Evolutionary conservation across 2,797 vertebrate genomes (phyloP).

Genomic region (Tarsius wallacei): DNA sequence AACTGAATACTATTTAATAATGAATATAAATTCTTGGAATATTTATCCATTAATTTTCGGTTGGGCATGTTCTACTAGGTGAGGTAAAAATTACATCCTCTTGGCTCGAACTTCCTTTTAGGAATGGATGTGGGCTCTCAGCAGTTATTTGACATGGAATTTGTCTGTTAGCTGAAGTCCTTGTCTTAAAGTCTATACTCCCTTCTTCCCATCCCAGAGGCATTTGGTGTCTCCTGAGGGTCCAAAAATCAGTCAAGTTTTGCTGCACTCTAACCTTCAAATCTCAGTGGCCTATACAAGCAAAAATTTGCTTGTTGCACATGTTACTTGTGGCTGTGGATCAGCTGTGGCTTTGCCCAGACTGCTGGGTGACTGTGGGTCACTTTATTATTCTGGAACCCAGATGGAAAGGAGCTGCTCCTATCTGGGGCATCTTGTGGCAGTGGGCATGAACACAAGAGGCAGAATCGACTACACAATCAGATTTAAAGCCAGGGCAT

Average conservation of each 20-base stretch:
- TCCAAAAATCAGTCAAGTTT: background rate
- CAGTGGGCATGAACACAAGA: background rate
- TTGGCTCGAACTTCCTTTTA: background rate
- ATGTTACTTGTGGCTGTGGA: background rate
- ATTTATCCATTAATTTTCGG: constrained; percentile 18
- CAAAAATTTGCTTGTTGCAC: background rate
- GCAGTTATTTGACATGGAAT: background rate
- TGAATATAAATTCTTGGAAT: background rate
- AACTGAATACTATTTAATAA: background rate
- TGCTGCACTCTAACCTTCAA: background rate
- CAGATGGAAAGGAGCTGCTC: background rate
- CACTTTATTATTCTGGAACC: background rate
- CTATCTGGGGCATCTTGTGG: background rate
- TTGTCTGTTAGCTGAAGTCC: background rate
- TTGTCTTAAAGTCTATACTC: background rate
- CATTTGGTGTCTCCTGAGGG: background rate
- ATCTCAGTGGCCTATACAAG: background rate
- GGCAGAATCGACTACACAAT: background rate
- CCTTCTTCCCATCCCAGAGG: background rate
- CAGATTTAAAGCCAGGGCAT: background rate
- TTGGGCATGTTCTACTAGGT: background rate
- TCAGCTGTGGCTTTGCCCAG: background rate
- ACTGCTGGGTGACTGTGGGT: background rate
- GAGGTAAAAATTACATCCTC: background rate
- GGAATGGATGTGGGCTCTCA: background rate